phyloP scores from a whole-genome alignment of 2,797 vertebrate genomes.

The Onychomys torridus region DNA sequence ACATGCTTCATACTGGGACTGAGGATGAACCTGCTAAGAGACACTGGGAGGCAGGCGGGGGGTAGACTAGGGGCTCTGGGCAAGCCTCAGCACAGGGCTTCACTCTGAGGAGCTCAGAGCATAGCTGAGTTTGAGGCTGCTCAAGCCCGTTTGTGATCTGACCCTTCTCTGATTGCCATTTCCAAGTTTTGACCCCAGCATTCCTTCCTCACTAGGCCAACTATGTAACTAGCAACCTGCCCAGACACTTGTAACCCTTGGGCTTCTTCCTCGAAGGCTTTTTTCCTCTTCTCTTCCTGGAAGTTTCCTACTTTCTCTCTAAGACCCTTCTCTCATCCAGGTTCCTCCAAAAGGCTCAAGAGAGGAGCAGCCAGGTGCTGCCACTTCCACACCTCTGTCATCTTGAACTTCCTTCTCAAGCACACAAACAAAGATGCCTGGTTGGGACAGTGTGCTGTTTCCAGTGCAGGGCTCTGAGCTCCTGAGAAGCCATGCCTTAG shows the following conservation, averaged over 20 bases:
- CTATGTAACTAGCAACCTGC: background rate
- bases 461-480: background rate
- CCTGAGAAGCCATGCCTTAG: background rate
- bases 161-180: background rate
- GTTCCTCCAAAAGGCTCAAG: conserved; percentile 1
- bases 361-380: background rate
- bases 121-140: background rate
- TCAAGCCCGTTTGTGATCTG: background rate
- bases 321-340: background rate
- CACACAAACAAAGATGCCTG: background rate
- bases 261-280: background rate
- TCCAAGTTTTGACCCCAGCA: background rate
- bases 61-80: background rate
- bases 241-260: background rate
- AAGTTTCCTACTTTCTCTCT: background rate
- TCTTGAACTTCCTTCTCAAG: background rate
- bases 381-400: background rate
- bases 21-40: background rate
- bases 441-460: background rate
- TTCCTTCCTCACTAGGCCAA: background rate
- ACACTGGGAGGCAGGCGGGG: background rate
- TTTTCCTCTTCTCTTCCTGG: background rate
- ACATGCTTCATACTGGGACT: conserved; percentile 1
- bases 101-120: background rate
- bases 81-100: background rate